Conservation (phyloP, 2,888 invertebrate genomes). For the Nomada ruficornis region DNA sequence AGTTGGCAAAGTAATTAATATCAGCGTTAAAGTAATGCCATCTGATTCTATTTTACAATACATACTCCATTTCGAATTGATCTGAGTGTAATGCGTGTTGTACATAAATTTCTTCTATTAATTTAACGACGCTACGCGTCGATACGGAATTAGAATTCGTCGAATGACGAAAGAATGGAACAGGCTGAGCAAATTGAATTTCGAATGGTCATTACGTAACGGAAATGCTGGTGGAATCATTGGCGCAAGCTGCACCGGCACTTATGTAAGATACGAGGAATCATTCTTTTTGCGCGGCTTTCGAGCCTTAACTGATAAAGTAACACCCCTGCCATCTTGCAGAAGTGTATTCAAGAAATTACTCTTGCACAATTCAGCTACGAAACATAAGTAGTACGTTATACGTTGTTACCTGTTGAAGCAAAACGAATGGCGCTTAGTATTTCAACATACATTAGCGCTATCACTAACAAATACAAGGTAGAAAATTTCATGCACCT, state of each 20-base stretch:
- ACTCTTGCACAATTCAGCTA: neutral
- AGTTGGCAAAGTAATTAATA: no score
- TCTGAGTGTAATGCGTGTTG: no score
- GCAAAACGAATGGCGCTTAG: neutral
- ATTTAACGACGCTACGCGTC: neutral
- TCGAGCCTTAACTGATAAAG: conserved; percentile 3
- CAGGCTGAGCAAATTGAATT: conserved; percentile 46
- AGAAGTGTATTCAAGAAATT: neutral
- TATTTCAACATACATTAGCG: neutral
- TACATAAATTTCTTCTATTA: no score
- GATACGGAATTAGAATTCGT: conserved; percentile 16
- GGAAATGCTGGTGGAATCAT: conserved; percentile 59
- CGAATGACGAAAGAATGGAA: conserved; percentile 2
- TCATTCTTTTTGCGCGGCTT: conserved; percentile 52
- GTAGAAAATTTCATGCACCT: neutral
- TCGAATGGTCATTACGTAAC: conserved; percentile 59
- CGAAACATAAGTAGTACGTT: no score
- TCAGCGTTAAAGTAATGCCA: no score
- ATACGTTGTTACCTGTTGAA: neutral
- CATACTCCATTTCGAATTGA: no score
- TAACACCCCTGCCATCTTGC: neutral
- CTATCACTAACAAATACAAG: neutral
- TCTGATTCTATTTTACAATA: no score
- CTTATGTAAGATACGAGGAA: conserved; percentile 64
- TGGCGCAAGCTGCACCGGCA: conserved; percentile 64